These are phyloP conservation scores for Luehdorfia chinensis DNA, from an alignment of 1,140 invertebrate species.

Conservation along the genomic window DNA sequence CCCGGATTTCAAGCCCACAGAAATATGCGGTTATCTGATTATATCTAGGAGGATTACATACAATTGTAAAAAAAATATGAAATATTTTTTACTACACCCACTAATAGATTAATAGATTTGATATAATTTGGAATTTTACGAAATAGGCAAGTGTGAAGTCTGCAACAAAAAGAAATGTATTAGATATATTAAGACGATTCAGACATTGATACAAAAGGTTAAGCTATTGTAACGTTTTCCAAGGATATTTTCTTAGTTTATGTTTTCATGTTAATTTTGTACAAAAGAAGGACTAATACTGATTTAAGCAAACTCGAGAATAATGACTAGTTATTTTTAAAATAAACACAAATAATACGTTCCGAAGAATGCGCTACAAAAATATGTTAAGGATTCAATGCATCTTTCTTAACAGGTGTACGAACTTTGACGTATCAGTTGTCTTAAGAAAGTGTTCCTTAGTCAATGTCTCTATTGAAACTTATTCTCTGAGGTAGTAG, in stretches of 20 bases:
- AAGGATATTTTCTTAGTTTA: no score
- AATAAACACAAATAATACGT: slow-evolving; percentile 45
- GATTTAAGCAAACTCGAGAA: neutral
- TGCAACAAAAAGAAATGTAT: no score
- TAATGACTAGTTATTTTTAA: slow-evolving; percentile 36
- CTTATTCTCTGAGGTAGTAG: slow-evolving; percentile 7
- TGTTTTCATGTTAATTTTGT: no score
- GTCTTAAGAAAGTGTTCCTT: neutral
- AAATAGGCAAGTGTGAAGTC: no score
- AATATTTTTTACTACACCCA: no score
- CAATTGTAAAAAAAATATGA: no score
- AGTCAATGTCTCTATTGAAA: neutral
- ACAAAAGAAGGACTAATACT: no score
- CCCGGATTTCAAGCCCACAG: neutral
- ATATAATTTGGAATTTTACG: no score
- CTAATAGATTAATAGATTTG: no score
- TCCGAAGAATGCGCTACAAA: slow-evolving; percentile 52
- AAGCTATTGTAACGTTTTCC: no score
- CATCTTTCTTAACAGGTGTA: slow-evolving; percentile 46
- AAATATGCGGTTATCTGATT: neutral
- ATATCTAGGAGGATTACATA: slow-evolving; percentile 5
- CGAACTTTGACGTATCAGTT: slow-evolving; percentile 14
- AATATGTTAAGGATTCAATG: slow-evolving; percentile 53
- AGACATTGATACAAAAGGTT: no score
- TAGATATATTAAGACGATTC: no score